Base-by-base conservation (phyloP, 2,797 vertebrate genomes). In the Buceros bicornis region DNA sequence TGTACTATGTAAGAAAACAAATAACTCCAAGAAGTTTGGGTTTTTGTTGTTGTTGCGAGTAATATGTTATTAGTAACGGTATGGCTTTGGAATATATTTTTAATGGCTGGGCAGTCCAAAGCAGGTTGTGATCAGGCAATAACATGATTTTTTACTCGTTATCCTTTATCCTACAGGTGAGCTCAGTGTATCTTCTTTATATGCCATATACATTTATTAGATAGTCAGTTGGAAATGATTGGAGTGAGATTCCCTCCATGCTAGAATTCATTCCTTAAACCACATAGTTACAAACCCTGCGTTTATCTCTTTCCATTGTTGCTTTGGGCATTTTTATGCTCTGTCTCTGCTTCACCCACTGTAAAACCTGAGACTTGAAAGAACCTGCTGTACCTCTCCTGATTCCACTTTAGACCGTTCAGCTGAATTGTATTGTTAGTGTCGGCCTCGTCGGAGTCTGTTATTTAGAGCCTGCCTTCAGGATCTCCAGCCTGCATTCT, bases 321-420 rank as follows among this genome's bases (percentile, higher is more conserved):
- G 86, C 90, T 95, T 18, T 17, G 92, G 91, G 82, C 67, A 15
- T 87, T 92, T 84, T 92, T 92, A 73, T 67, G 60, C 56, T 65
- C 21, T 1, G 0, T 67, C 57, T 82, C 71, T 90, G 73, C 73
- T 82, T 95, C 58, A 76, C 64, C 65, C 69, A 1, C 82, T 94
- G 42, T 65, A 84, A 65, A 76, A 61, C 21, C 62, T 33, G 64
- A 84, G 73, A 69, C 54, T 45, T 51, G 51, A 88, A 67, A 71
- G 89, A 57, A 88, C 42, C 61, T 89, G 45, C 73, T 82, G 72
- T 76, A 40, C 31, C 66, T 6, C 35, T 90, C 13, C 17, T 25
- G 13, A 13, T 78, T 85, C 56, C 1, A 1, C 73, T 90, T 86
- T 17, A 92, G 77, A 65, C 73, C 51, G 10, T 85, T 94, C 53